A percentile compares a stretch with the other conserved stretches of the same genome.
phyloP scores from a whole-genome alignment of 2,113 vertebrate species.

The Ailurus styani region DNA sequence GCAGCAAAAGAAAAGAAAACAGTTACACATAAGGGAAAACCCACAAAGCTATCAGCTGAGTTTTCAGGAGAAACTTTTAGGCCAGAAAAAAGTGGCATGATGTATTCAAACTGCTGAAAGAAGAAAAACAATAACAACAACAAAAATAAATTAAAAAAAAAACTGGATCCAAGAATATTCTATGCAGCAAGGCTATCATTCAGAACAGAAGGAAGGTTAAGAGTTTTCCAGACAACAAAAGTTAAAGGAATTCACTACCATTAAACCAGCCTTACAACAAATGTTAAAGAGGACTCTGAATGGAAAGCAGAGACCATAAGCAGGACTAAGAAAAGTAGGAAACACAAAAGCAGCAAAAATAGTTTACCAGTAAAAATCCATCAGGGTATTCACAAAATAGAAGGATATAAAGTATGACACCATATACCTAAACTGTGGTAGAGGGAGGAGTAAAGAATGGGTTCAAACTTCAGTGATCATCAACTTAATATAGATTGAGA shows the following conservation, averaged over 20 bases:
- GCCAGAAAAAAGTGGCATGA: background rate
- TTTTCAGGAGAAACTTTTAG: background rate
- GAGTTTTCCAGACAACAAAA: background rate
- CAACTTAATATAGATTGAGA: background rate
- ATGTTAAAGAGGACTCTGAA: background rate
- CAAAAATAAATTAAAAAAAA: background rate
- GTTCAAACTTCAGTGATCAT: background rate
- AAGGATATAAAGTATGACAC: background rate
- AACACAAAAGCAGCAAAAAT: background rate
- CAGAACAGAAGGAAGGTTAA: background rate
- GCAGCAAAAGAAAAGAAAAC: background rate
- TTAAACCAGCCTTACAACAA: background rate
- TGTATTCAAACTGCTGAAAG: background rate
- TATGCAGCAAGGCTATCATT: background rate
- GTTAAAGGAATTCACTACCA: background rate
- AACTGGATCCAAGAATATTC: background rate
- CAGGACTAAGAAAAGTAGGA: background rate
- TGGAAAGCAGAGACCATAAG: background rate
- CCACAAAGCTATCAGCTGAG: background rate
- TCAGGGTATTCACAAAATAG: background rate
- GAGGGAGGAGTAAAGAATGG: background rate
- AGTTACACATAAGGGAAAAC: background rate
- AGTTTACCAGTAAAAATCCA: background rate
- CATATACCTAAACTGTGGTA: background rate
- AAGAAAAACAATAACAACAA: no score